A percentile compares a stretch with the other conserved stretches of the same genome.
phyloP scores from a whole-genome alignment of 1,140 invertebrate species.

The Zaprionus africanus region DNA sequence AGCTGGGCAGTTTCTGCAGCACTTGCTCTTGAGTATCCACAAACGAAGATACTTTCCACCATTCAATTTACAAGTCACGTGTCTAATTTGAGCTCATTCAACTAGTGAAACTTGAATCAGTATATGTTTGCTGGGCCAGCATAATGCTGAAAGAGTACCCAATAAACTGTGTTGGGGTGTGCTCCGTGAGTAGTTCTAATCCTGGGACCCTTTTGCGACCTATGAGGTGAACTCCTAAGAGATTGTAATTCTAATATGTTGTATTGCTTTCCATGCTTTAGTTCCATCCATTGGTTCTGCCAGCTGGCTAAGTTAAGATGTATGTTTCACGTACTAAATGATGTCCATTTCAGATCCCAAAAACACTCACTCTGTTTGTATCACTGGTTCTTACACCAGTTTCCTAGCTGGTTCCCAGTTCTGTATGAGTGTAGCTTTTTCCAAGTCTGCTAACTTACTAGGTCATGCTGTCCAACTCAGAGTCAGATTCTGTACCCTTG shows the following conservation, averaged over 20 bases:
- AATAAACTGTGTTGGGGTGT: background rate
- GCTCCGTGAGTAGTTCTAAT: background rate
- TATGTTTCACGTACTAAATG: too few relatives aligned
- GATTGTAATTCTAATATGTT: background rate
- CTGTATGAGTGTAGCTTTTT: too few relatives aligned
- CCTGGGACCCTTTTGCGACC: background rate
- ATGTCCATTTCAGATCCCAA: too few relatives aligned
- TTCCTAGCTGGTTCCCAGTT: too few relatives aligned
- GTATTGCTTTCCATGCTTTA: too few relatives aligned
- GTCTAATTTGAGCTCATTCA: conserved; percentile 14
- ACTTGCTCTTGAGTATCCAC: conserved; percentile 1
- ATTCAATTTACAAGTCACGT: conserved; percentile 15
- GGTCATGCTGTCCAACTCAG: too few relatives aligned
- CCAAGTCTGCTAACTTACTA: too few relatives aligned
- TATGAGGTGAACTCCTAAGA: background rate
- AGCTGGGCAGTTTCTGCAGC: conserved; percentile 20
- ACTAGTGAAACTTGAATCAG: conserved; percentile 1
- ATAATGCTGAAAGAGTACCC: background rate
- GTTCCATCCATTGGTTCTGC: background rate
- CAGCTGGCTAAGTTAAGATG: too few relatives aligned
- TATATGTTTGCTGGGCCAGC: background rate
- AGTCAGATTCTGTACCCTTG: too few relatives aligned
- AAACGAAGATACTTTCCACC: conserved; percentile 1
- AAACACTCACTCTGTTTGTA: too few relatives aligned
- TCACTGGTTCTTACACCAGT: too few relatives aligned